phyloP scores from a whole-genome alignment of 2,888 invertebrate species.

The Amblyjoppa proteus region DNA sequence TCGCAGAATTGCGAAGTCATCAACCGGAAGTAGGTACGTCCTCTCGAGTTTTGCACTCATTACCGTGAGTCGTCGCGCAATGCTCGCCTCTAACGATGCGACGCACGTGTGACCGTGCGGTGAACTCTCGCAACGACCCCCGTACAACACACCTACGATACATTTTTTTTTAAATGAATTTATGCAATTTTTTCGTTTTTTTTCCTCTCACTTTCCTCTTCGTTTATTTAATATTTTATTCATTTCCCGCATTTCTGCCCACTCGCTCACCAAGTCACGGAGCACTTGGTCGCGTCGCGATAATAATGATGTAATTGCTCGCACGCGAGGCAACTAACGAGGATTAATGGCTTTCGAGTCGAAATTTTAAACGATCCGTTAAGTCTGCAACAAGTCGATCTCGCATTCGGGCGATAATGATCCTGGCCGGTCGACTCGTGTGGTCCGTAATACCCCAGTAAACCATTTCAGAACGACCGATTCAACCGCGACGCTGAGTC shows the following conservation, averaged over 20 bases:
- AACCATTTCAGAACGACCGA: too few relatives aligned
- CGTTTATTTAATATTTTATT: constrained; percentile 49
- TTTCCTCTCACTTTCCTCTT: constrained; percentile 20
- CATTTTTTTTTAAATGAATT: constrained; percentile 38
- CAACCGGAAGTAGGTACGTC: constrained; percentile 64
- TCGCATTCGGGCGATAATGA: neutral
- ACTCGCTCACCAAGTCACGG: constrained; percentile 26
- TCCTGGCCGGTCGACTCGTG: neutral
- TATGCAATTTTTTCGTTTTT: constrained; percentile 13
- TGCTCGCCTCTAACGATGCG: constrained; percentile 62
- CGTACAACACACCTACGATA: constrained; percentile 45
- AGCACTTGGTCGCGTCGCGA: constrained; percentile 45
- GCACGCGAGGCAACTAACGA: constrained; percentile 35
- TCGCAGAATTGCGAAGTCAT: constrained; percentile 56
- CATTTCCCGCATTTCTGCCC: constrained; percentile 23
- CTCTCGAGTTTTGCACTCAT: constrained; percentile 64
- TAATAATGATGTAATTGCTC: constrained; percentile 54
- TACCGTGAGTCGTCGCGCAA: constrained; percentile 59
- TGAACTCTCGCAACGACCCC: constrained; percentile 28
- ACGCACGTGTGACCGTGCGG: constrained; percentile 49
- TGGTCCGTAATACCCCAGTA: too few relatives aligned
- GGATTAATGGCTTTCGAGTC: constrained; percentile 23
- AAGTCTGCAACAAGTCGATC: constrained; percentile 5
- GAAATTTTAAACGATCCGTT: neutral
- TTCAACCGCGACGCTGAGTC: neutral